These are phyloP conservation scores for Aphrocallistes beatrix DNA, from an alignment of 37 sponge, comb jelly and placozoan genomes.

Conservation along the genomic window DNA sequence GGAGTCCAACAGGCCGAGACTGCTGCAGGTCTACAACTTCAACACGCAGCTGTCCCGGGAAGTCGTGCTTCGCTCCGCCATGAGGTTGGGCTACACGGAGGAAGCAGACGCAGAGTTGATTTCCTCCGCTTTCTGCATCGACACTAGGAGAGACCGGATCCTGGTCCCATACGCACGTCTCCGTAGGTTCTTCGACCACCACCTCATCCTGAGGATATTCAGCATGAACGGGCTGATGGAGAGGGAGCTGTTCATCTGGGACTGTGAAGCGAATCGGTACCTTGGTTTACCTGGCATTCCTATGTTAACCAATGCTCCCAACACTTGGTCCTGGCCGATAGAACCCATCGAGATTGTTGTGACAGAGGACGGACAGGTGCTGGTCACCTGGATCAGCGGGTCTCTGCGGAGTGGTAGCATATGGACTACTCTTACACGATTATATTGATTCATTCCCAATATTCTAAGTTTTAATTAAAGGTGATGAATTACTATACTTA, in stretches of 20 bases:
- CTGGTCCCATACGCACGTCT: neutral
- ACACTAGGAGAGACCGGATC: neutral
- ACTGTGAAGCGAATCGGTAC: neutral
- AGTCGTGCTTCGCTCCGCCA: neutral
- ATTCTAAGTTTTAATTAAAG: neutral
- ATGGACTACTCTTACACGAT: neutral
- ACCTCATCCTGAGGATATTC: neutral
- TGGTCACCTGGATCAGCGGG: neutral
- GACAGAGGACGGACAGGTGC: neutral
- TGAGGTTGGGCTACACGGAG: neutral
- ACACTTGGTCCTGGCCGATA: conserved; percentile 1
- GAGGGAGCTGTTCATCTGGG: neutral
- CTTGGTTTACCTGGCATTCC: neutral
- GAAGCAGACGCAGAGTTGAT: neutral
- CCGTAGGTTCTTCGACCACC: neutral
- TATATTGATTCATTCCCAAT: neutral
- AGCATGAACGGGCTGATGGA: conserved; percentile 3
- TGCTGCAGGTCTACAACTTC: neutral
- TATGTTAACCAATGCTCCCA: neutral
- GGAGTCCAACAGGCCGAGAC: neutral
- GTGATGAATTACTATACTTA: neutral
- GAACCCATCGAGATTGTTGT: neutral
- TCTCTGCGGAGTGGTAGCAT: neutral
- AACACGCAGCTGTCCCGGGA: neutral
- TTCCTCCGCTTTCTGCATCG: neutral